Evolutionary conservation across 2,888 invertebrate species (phyloP), one percentile per base, ranked within the genome.

Genomic region (Globia sparganii): DNA sequence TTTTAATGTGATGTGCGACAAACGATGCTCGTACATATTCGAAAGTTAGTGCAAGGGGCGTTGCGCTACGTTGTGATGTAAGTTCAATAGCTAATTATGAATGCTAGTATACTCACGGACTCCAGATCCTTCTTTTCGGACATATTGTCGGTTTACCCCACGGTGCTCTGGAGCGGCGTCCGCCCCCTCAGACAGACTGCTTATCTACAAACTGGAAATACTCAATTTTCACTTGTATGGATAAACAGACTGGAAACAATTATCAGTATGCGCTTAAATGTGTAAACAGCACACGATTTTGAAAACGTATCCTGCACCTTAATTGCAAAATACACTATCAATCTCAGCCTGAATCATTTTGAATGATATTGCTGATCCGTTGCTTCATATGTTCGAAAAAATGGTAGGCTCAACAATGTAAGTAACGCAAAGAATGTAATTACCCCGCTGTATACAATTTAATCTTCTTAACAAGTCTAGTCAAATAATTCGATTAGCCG

Each of bases 61-160:
- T 25, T 53, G 6, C 40, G 6, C 43, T 62, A 49, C 1, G 8
- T 28, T 37, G 40, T 21, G 31, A 11, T 43, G 21, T 40, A 18
- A n/a, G 37, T 11, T 49, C 11, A 68, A 28, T 15, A 34, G 13
- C 40, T 31, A 37, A 34, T 37, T 15, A 4, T 53, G 6, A 49
- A 21, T 25, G 0, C 6, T 18, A 21, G 1, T 61, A 72, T 86
- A 94, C 96, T 94, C 78, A 96, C 96, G 84, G 92, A 86, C 89
- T 96, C 96, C 80, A 94, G 86, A 80, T 96, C 96, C 89, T 93
- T 94, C 88, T 94, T 95, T 62, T 94, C 95, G 9, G 91, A 90
- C 96, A 96, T 96, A 86, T 65, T 88, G 90, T 75, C 71, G 90
- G 87, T 83, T 88, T 84, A 86, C 85, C 87, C 89, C 81, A 80